Evolutionary conservation across 2,888 invertebrate species (phyloP).

Genomic region (Catotricha subobsoleta): DNA sequence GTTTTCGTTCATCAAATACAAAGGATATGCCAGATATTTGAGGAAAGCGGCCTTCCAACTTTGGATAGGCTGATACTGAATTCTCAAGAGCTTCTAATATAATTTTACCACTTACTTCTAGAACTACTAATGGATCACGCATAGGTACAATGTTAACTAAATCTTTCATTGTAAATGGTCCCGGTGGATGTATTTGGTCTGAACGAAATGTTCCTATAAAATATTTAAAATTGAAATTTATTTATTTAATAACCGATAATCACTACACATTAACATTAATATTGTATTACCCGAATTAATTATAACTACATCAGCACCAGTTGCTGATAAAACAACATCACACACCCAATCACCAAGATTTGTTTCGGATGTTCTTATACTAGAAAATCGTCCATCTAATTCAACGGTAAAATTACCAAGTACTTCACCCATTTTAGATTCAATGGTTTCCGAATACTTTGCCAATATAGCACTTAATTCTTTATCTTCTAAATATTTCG

Average conservation of each 20-base stretch:
- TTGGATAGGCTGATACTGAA: slow-evolving; percentile 69
- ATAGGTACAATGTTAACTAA: slow-evolving; percentile 69
- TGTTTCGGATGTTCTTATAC: slow-evolving; percentile 66
- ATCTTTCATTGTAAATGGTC: slow-evolving; percentile 70
- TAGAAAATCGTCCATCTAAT: slow-evolving; percentile 66
- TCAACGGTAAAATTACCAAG: slow-evolving; percentile 73
- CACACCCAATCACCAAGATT: slow-evolving; percentile 73
- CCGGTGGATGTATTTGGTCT: slow-evolving; percentile 48
- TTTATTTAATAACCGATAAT: neutral
- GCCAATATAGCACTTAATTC: slow-evolving; percentile 50
- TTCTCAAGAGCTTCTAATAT: slow-evolving; percentile 63
- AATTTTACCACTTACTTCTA: slow-evolving; percentile 51
- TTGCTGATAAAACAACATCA: slow-evolving; percentile 65
- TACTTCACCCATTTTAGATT: slow-evolving; percentile 67
- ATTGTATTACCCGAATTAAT: slow-evolving; percentile 63
- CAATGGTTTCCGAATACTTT: slow-evolving; percentile 55
- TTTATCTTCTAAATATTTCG: slow-evolving; percentile 50
- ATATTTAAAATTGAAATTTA: neutral
- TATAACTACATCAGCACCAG: slow-evolving; percentile 68
- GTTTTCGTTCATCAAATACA: slow-evolving; percentile 53
- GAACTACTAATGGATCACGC: slow-evolving; percentile 63
- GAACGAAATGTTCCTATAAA: slow-evolving; percentile 24
- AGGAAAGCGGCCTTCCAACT: slow-evolving; percentile 73
- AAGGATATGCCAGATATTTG: slow-evolving; percentile 63
- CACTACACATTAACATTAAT: neutral